Evolutionary conservation across 2,797 vertebrate species (phyloP), one percentile per base, ranked within the genome.

Genomic region (Takifugu rubripes): DNA sequence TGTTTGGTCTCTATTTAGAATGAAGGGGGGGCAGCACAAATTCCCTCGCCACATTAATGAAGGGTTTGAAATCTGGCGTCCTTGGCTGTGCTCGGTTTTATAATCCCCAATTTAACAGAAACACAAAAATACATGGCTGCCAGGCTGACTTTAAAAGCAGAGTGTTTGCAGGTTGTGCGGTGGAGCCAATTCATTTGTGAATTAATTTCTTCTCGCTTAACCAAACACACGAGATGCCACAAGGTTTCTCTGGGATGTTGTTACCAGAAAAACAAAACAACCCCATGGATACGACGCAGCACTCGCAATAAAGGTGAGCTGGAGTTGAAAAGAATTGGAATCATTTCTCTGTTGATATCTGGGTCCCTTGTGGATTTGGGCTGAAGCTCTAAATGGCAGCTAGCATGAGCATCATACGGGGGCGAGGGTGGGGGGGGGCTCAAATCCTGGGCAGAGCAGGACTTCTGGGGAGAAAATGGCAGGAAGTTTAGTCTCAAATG

Each of bases 101-200:
- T 60, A 67, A 66, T 78, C 69, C 64, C 66, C 78, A 59, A 77
- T 70, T 72, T 57, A 52, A 75, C 56, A 58, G 76, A 74, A 82
- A 72, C 52, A 70, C 54, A 70, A 71, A 33, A 78, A 59, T 48
- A 43, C 56, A 31, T 46, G 31, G 63, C 79, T 76, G 74, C 68
- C 78, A 77, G 65, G 45, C 67, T 62, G 56, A 58, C 55, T 61
- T 51, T 61, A 72, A 21, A 83, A 74, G 73, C 65, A 68, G 70
- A 53, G 52, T 51, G 42, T 77, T 84, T 75, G 68, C 59, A 59
- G 70, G 60, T 75, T 75, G 74, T 65, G 49, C 79, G 86, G 61
- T 72, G 74, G 67, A 79, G 67, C 77, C 52, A 67, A 61, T 77
- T 85, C 67, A 78, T 75, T 64, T 65, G 65, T 65, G 81, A 74